Evolutionary conservation across 2,797 vertebrate species (phyloP).

Genomic region (Meda fulgida): DNA sequence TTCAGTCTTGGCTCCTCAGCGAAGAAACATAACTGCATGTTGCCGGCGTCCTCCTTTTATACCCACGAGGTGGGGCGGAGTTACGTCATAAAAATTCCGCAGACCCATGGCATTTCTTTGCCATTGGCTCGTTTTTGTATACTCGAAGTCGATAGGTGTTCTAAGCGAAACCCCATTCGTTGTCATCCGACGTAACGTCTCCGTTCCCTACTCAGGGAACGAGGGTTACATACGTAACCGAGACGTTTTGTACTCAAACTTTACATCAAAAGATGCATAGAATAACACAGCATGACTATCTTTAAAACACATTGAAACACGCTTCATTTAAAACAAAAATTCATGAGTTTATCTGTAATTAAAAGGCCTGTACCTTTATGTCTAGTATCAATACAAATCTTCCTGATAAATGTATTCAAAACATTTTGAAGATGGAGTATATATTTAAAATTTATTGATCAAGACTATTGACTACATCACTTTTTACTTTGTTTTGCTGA

Average conservation of each 20-base stretch:
- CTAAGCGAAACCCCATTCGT: too few species aligned
- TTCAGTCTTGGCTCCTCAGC: too few species aligned
- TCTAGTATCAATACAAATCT: conserved; percentile 1
- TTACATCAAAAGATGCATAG: not conserved
- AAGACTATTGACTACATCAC: not conserved
- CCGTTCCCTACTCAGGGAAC: too few species aligned
- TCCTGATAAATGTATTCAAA: not conserved
- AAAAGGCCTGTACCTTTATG: not conserved
- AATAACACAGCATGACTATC: not conserved
- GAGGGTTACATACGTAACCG: too few species aligned
- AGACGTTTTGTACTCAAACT: not conserved
- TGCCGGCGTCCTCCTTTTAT: too few species aligned
- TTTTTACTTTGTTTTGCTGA: not conserved
- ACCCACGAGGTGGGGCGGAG: too few species aligned
- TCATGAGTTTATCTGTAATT: not conserved
- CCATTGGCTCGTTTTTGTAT: too few species aligned
- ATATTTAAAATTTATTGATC: not conserved
- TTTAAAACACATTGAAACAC: not conserved
- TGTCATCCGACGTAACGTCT: too few species aligned
- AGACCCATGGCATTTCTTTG: too few species aligned
- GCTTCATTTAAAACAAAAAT: not conserved
- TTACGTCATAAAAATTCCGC: too few species aligned
- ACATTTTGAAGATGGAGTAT: not conserved
- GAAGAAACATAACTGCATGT: too few species aligned
- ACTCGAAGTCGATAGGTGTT: too few species aligned